Percentiles rank a stretch among this genome's conserved stretches.
Conservation (phyloP, 2,888 invertebrate genomes). For the Celastrina argiolus region DNA sequence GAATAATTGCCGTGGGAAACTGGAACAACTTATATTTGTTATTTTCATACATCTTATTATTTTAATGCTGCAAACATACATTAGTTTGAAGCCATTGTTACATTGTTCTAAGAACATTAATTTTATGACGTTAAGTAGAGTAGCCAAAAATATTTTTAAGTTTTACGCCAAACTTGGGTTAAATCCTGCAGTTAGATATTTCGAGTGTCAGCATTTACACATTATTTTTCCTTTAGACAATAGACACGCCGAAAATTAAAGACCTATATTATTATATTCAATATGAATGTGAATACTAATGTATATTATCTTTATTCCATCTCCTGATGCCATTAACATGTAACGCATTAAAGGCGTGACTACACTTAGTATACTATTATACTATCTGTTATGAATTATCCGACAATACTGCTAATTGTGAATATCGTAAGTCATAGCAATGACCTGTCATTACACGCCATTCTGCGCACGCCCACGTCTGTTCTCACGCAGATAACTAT, state of each 20-base stretch:
- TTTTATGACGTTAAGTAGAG: neutral
- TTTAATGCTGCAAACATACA: neutral
- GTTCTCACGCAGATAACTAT: constrained; percentile 33
- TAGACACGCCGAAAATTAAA: too few relatives aligned
- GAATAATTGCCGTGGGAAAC: constrained; percentile 11
- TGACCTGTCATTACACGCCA: constrained; percentile 21
- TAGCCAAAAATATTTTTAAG: neutral
- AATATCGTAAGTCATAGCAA: constrained; percentile 14
- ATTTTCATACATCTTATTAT: neutral
- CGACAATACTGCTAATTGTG: neutral
- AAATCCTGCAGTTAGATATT: neutral
- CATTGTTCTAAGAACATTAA: neutral
- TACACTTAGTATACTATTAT: neutral
- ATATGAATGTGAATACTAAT: too few relatives aligned
- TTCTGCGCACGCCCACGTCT: constrained; percentile 28
- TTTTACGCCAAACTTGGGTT: neutral
- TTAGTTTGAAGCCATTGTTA: neutral
- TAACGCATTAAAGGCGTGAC: neutral
- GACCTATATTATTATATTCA: too few relatives aligned
- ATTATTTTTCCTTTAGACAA: too few relatives aligned
- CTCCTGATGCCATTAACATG: too few relatives aligned
- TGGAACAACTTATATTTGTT: neutral
- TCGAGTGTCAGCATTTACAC: too few relatives aligned
- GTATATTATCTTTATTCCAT: too few relatives aligned
- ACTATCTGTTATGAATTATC: neutral